Conservation (phyloP, 1,140 invertebrate species). For the Oncopodura yosiiana region DNA sequence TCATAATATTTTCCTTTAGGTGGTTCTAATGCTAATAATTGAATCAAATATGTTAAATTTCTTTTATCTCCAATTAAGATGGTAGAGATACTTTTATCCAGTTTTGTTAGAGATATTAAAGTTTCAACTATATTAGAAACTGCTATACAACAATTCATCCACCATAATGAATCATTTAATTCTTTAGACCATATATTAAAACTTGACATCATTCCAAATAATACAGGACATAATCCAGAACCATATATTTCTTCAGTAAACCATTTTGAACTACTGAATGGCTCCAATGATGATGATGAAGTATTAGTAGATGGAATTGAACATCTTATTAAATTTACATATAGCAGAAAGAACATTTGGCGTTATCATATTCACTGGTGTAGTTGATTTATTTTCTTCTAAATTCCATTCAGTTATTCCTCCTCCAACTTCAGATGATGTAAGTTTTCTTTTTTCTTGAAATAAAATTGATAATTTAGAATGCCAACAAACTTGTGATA, state of each 20-base stretch:
- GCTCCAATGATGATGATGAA: too few relatives aligned
- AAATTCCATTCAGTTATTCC: not conserved
- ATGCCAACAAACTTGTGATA: slow-evolving; percentile 19
- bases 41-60: slow-evolving; percentile 15
- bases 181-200: not conserved
- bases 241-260: too few relatives aligned
- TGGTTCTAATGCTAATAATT: slow-evolving; percentile 7
- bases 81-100: slow-evolving; percentile 16
- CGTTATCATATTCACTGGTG: slow-evolving; percentile 13
- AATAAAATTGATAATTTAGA: not conserved
- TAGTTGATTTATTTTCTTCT: not conserved
- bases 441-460: not conserved
- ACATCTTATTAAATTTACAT: too few relatives aligned
- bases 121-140: slow-evolving; percentile 14
- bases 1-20: not conserved
- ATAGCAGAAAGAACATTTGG: slow-evolving; percentile 19
- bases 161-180: not conserved
- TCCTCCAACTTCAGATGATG: not conserved
- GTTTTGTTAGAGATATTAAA: slow-evolving; percentile 10
- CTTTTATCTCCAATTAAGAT: slow-evolving; percentile 26
- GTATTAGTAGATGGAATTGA: too few relatives aligned
- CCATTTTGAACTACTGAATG: too few relatives aligned
- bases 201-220: not conserved
- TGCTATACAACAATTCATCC: slow-evolving; percentile 14
- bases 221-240: not conserved